A percentile compares a stretch with the other conserved stretches of the same genome.
Conservation (phyloP, 2,113 vertebrate species). For the Lates calcarifer region DNA sequence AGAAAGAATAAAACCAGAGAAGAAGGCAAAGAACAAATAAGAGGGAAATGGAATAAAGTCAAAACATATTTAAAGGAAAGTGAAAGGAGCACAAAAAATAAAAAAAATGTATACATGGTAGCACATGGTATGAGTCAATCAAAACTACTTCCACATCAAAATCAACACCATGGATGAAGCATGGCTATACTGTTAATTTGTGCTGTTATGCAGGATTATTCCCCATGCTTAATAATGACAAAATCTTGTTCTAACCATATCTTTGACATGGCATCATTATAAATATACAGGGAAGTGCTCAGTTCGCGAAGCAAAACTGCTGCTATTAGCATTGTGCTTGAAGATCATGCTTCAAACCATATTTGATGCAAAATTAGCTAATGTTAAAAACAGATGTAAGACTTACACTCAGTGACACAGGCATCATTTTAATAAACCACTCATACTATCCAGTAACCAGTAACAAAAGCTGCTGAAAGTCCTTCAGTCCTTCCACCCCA, state of each 20-base stretch:
- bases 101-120: too few species aligned
- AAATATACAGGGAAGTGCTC: not conserved
- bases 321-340: not conserved
- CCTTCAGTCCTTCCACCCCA: constrained; percentile 13
- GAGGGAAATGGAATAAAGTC: not conserved
- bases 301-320: not conserved
- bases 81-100: too few species aligned
- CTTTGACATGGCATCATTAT: not conserved
- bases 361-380: not conserved
- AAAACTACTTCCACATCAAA: too few species aligned
- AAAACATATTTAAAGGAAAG: too few species aligned
- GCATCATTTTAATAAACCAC: not conserved
- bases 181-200: too few species aligned
- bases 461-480: not conserved
- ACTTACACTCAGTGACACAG: constrained; percentile 4
- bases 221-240: not conserved
- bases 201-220: not conserved
- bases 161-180: too few species aligned
- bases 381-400: not conserved
- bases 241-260: not conserved
- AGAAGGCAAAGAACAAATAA: not conserved
- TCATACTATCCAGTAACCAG: not conserved
- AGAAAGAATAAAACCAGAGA: not conserved
- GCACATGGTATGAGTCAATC: too few species aligned
- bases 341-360: not conserved